Evolutionary conservation across 2,888 invertebrate species (phyloP).

Genomic region (Stenoptilia bipunctidactyla): DNA sequence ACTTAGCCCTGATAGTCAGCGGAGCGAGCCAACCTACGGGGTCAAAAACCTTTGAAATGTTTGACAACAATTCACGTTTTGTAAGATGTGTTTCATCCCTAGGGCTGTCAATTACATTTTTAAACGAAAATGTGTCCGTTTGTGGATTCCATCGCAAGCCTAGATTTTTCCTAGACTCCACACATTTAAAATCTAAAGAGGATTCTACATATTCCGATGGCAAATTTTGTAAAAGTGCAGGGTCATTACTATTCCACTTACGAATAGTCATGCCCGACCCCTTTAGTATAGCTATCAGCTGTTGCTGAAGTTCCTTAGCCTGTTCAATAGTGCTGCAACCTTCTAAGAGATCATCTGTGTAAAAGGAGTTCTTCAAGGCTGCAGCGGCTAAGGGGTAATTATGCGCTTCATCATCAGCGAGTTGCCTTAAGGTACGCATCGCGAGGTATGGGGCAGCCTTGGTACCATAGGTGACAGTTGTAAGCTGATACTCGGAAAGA

Average conservation of each 20-base stretch:
- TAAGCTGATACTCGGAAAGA: slow-evolving; percentile 1
- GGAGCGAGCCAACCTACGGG: slow-evolving; percentile 13
- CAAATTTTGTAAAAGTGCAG: slow-evolving; percentile 4
- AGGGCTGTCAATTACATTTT: background rate
- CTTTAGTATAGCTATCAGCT: slow-evolving; percentile 1
- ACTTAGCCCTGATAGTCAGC: slow-evolving; percentile 5
- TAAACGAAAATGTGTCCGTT: slow-evolving; percentile 8
- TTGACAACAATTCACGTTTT: slow-evolving; percentile 6
- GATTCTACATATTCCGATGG: slow-evolving; percentile 1
- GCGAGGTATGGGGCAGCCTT: slow-evolving; percentile 7
- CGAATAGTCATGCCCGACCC: slow-evolving; percentile 12
- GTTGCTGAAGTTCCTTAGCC: slow-evolving; percentile 1
- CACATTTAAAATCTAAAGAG: slow-evolving; percentile 6
- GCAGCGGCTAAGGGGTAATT: background rate
- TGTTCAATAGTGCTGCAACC: background rate
- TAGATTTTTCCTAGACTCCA: slow-evolving; percentile 9
- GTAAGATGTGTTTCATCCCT: background rate
- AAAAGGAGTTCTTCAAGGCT: slow-evolving; percentile 2
- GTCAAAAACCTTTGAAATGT: slow-evolving; percentile 13
- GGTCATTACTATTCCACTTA: slow-evolving; percentile 11
- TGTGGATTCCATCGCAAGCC: slow-evolving; percentile 8
- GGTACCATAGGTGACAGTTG: slow-evolving; percentile 4
- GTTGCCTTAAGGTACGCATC: slow-evolving; percentile 6
- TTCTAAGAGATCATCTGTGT: slow-evolving; percentile 6
- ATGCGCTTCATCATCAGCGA: background rate